Base-by-base conservation (phyloP, 2,797 vertebrate genomes). In the Melanotaenia trifasciata region DNA sequence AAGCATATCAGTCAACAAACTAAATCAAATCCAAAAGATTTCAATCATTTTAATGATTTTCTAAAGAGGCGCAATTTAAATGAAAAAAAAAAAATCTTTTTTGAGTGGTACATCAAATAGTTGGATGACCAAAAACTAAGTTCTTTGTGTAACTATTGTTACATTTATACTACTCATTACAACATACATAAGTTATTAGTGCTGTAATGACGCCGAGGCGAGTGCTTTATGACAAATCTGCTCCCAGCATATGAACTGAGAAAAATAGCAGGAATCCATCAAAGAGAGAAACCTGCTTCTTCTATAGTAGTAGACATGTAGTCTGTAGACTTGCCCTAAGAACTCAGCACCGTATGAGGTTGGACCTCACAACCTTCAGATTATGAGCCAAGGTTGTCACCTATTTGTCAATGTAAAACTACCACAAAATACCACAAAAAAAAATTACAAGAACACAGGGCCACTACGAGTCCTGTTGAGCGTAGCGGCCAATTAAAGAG, bases 351-450 rank as follows among this genome's bases (percentile, higher is more conserved):
- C 87, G 85, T 92, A 89, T 92, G 90, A 93, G 90, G 91, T 89
- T 93, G 87, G 87, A 93, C 91, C 90, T 91, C 91, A 91, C 90
- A 85, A 91, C 90, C 90, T 92, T 92, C 91, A 92, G 91, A 91
- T 36, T 36, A 36, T 36, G 35, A 36, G 35, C 35, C 35, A 36
- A 36, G 35, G 35, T 9, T 36, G 35, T 36, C 1, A 2, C 8
- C 28, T 28, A 28, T 28, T 28, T 28, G 28, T 36, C 35, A 36
- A 36, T 10, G 35, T 36, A 36, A 36, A 36, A 36, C 35, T 36
- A 36, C 35, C 35, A 9, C 35, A 36, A 36, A 9, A 28, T 28
- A 28, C 28, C 28, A 28, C 28, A 28, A 28, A 28, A 28, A 28
- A 28, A 28, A 28, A 36, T 11, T 36, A 36, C 7, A 36, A 9